Percentiles rank a stretch among this genome's conserved stretches.
These are phyloP conservation scores for Tylochromis polylepis DNA, from an alignment of 2,113 vertebrate genomes.

Conservation along the genomic window DNA sequence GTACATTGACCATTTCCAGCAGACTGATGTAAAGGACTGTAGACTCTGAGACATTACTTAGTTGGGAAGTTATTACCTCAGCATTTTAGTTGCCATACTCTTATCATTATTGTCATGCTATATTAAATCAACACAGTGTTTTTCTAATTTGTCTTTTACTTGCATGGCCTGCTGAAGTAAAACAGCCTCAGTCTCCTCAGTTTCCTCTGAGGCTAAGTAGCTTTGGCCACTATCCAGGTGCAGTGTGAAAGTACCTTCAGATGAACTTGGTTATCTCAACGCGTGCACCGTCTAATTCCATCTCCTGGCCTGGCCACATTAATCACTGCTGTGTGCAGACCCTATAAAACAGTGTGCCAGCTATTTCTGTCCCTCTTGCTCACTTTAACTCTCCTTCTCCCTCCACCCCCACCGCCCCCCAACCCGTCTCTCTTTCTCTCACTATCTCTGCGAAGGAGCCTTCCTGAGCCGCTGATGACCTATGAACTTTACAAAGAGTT, in stretches of 20 bases:
- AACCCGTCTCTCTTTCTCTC: not conserved
- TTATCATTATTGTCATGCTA: not conserved
- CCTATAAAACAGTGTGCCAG: slow-evolving; percentile 65
- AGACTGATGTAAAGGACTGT: not conserved
- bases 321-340: slow-evolving; percentile 68
- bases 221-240: slow-evolving; percentile 54
- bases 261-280: slow-evolving; percentile 73
- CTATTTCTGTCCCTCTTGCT: slow-evolving; percentile 60
- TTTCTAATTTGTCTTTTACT: slow-evolving; percentile 8
- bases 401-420: not conserved
- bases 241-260: slow-evolving; percentile 71
- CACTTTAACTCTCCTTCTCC: slow-evolving; percentile 42
- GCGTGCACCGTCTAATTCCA: slow-evolving; percentile 65
- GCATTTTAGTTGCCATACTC: not conserved
- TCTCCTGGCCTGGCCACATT: slow-evolving; percentile 62
- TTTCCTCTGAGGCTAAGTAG: slow-evolving; percentile 59
- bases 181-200: slow-evolving; percentile 35
- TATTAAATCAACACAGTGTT: not conserved
- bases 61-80: not conserved
- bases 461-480: slow-evolving; percentile 97
- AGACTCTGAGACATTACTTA: not conserved
- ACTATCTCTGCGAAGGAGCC: slow-evolving; percentile 79
- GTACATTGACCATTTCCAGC: not conserved
- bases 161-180: slow-evolving; percentile 15
- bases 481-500: slow-evolving; percentile 93